phyloP scores from a whole-genome alignment of 2,888 invertebrate species.

The Buathra laborator region DNA sequence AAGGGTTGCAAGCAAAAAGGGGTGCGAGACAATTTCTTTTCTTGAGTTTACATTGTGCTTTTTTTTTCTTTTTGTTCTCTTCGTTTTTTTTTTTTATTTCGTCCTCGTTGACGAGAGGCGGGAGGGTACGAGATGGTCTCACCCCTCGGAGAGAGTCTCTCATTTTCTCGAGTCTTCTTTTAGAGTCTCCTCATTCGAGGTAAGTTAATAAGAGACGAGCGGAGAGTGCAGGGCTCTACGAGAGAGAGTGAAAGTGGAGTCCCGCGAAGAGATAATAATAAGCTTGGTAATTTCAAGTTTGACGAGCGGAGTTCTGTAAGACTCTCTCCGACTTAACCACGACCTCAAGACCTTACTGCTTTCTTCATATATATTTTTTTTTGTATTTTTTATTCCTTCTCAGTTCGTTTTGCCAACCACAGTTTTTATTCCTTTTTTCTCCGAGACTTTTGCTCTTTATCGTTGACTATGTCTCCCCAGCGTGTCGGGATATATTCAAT shows the following conservation, averaged over 20 bases:
- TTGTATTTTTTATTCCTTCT: constrained; percentile 12
- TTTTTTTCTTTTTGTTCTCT: constrained; percentile 8
- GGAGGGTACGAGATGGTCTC: constrained; percentile 31
- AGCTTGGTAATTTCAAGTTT: constrained; percentile 84
- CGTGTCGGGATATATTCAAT: constrained; percentile 78
- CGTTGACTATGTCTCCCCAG: constrained; percentile 79
- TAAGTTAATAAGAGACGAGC: constrained; percentile 63
- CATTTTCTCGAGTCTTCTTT: constrained; percentile 39
- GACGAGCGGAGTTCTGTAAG: constrained; percentile 78
- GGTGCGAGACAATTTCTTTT: constrained; percentile 48
- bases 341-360: constrained; percentile 66
- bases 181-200: constrained; percentile 3
- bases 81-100: neutral
- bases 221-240: constrained; percentile 24
- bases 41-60: constrained; percentile 12
- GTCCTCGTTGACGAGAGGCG: constrained; percentile 1
- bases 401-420: constrained; percentile 18
- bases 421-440: neutral
- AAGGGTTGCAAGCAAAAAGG: constrained; percentile 47
- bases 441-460: constrained; percentile 46
- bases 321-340: constrained; percentile 52
- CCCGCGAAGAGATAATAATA: constrained; percentile 82
- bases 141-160: constrained; percentile 41
- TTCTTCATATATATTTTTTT: constrained; percentile 69
- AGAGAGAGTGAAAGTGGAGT: constrained; percentile 75